These are phyloP conservation scores for Salvelinus fontinalis DNA, from an alignment of 2,113 vertebrate genomes.

Conservation along the genomic window DNA sequence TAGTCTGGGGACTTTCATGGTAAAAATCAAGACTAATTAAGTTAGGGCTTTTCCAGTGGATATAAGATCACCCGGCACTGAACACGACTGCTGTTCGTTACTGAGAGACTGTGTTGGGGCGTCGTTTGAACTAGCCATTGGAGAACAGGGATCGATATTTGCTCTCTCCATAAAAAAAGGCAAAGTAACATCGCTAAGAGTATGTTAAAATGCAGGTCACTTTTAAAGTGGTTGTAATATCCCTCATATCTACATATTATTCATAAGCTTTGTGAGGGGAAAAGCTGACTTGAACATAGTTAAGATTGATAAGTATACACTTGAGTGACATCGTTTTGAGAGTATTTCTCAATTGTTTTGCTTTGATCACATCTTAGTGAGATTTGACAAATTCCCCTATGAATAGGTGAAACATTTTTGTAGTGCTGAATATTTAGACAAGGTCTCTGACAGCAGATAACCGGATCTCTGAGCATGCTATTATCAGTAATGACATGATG, in stretches of 20 bases:
- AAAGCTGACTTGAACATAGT: neutral
- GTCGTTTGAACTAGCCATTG: constrained; percentile 27
- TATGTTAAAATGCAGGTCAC: neutral
- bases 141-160: constrained; percentile 21
- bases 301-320: no score
- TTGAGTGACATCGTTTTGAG: neutral
- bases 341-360: no score
- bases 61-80: constrained; percentile 48
- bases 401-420: no score
- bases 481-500: neutral
- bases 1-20: constrained; percentile 39
- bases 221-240: neutral
- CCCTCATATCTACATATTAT: neutral
- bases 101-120: constrained; percentile 19
- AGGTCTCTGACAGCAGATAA: no score
- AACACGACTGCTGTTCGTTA: constrained; percentile 24
- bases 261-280: neutral
- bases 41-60: constrained; percentile 39
- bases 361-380: no score
- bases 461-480: neutral
- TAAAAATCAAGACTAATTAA: constrained; percentile 54
- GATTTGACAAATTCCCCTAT: no score
- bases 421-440: no score
- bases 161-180: neutral
- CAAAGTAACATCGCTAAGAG: neutral